Evolutionary conservation across 2,888 invertebrate species (phyloP).

Genomic region (Drosophila meridionalis): DNA sequence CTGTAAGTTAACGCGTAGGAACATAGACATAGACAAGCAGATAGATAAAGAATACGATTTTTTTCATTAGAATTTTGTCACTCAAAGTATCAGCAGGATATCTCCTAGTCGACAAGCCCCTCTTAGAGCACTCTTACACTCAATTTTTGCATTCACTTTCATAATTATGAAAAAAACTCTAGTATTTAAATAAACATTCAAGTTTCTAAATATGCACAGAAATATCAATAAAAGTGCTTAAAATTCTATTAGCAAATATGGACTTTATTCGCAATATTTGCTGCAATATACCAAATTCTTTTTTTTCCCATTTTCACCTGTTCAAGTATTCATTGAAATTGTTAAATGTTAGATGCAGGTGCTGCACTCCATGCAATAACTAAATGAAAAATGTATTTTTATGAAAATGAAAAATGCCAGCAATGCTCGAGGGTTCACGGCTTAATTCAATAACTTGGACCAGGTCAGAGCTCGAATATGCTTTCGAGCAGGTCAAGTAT

Average conservation of each 20-base stretch:
- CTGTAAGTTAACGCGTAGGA: too few species aligned
- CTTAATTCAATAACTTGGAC: slow-evolving; percentile 37
- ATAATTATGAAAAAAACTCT: too few species aligned
- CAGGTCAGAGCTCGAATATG: slow-evolving; percentile 37
- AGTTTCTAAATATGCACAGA: not conserved
- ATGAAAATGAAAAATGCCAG: not conserved
- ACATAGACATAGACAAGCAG: too few species aligned
- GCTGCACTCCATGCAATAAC: not conserved
- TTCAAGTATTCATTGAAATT: slow-evolving; percentile 3
- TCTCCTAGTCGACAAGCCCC: too few species aligned
- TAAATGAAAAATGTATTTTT: slow-evolving; percentile 1
- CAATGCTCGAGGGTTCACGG: not conserved
- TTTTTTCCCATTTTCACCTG: not conserved
- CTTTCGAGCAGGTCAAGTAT: slow-evolving; percentile 65
- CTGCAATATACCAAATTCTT: not conserved
- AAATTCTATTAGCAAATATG: not conserved
- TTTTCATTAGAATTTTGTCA: too few species aligned
- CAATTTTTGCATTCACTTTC: too few species aligned
- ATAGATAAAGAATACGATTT: too few species aligned
- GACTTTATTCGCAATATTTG: not conserved
- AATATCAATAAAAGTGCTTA: not conserved
- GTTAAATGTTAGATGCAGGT: not conserved
- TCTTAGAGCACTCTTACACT: too few species aligned
- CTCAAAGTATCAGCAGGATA: too few species aligned
- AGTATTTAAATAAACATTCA: not conserved